These are phyloP conservation scores for Phyto melanocephala DNA, from an alignment of 2,888 invertebrate species.

Conservation along the genomic window DNA sequence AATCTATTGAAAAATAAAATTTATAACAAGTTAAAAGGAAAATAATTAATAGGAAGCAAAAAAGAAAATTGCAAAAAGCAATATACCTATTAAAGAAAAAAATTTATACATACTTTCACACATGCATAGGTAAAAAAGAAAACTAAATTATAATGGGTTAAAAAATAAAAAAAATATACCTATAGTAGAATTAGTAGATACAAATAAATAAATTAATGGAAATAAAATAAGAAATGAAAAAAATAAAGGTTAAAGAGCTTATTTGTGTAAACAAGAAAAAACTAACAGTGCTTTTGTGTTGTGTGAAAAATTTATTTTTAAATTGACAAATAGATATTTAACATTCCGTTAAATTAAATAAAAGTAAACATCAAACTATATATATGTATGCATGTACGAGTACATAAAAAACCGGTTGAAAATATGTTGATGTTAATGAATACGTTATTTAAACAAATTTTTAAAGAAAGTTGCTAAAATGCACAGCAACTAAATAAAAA, in stretches of 20 bases:
- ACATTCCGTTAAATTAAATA: conserved; percentile 22
- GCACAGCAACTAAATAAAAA: too few species aligned
- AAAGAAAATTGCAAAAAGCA: background rate
- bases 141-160: conserved; percentile 41
- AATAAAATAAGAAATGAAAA: conserved; percentile 9
- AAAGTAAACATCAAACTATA: background rate
- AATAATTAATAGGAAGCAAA: conserved; percentile 3
- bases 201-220: background rate
- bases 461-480: conserved; percentile 17
- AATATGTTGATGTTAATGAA: background rate
- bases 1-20: conserved; percentile 1
- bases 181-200: background rate
- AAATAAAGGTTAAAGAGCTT: conserved; percentile 36
- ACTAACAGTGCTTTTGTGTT: conserved; percentile 8
- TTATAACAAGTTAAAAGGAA: conserved; percentile 25
- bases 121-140: background rate
- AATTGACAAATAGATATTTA: background rate
- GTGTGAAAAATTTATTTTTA: conserved; percentile 14
- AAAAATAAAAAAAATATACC: background rate
- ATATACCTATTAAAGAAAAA: background rate
- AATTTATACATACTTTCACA: background rate
- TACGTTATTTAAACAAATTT: background rate
- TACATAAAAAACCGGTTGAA: conserved; percentile 7
- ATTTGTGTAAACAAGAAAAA: conserved; percentile 36
- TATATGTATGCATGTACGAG: too few species aligned